Conservation (phyloP, 1,140 invertebrate genomes). For the Leguminivora glycinivorella region DNA sequence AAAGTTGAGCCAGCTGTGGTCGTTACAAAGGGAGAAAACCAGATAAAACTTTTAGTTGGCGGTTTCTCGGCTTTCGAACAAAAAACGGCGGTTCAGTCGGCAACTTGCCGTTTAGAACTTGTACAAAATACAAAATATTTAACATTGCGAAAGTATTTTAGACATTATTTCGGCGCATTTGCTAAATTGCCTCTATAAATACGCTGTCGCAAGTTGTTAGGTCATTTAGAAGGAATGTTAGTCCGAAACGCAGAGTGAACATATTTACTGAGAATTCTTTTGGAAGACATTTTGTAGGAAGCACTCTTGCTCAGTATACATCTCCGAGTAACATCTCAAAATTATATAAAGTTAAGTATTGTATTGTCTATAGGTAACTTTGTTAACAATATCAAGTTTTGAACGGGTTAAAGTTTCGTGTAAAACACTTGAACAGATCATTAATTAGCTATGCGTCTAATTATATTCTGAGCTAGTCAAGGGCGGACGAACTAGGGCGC, state of each 20-base stretch:
- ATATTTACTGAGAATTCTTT: conserved; percentile 2
- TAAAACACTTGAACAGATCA: conserved; percentile 21
- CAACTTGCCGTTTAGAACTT: not conserved
- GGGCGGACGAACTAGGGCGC: conserved; percentile 15
- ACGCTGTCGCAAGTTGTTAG: conserved; percentile 5
- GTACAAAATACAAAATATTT: not conserved
- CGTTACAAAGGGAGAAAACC: not conserved
- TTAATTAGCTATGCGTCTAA: conserved; percentile 24
- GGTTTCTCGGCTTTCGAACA: conserved; percentile 7
- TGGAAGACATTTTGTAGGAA: not conserved
- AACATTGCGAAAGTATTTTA: not conserved
- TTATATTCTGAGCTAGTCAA: conserved; percentile 22
- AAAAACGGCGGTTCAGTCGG: not conserved
- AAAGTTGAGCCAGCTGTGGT: not conserved
- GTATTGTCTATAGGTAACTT: conserved; percentile 15
- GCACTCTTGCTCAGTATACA: not conserved
- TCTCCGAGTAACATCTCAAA: conserved; percentile 1
- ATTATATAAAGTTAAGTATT: conserved; percentile 17
- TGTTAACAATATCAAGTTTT: conserved; percentile 1
- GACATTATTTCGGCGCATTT: not conserved
- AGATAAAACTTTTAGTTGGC: not conserved
- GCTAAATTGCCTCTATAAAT: not conserved
- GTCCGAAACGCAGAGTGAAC: conserved; percentile 1
- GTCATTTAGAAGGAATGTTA: conserved; percentile 7
- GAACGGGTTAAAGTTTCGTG: not conserved